Percentiles rank a stretch among this genome's conserved stretches.
Evolutionary conservation across 2,797 vertebrate species (phyloP).

Genomic region (Carcharodon carcharias): DNA sequence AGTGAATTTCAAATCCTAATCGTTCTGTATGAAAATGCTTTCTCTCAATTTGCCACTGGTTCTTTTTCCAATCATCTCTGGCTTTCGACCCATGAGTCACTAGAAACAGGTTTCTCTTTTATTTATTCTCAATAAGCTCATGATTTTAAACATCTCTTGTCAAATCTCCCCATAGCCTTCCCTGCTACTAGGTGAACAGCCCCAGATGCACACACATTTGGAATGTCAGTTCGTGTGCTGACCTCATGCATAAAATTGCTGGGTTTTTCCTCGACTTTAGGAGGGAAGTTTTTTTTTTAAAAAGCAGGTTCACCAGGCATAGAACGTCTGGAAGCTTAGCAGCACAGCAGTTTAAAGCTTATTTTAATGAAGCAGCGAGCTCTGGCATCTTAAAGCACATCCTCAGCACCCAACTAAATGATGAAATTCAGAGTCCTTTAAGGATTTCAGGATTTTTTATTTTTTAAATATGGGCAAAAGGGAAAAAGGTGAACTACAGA

Average conservation of each 20-base stretch:
- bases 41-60: neutral
- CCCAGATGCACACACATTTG: neutral
- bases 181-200: neutral
- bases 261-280: neutral
- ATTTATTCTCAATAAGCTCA: no score
- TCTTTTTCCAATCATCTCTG: neutral
- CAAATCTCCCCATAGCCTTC: neutral
- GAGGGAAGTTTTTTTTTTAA: neutral
- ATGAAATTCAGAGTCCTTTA: neutral
- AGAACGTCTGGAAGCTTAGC: neutral
- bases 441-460: neutral
- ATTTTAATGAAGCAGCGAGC: neutral
- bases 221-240: neutral
- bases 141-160: neutral
- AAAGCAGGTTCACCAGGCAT: neutral
- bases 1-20: neutral
- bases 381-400: neutral
- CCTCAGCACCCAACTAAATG: neutral
- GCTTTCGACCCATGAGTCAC: neutral
- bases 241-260: neutral
- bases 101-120: neutral
- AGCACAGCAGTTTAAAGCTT: neutral
- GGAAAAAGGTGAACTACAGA: neutral
- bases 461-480: neutral
- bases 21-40: neutral